phyloP scores from a whole-genome alignment of 2,113 vertebrate species.

The Poeciliopsis prolifica region DNA sequence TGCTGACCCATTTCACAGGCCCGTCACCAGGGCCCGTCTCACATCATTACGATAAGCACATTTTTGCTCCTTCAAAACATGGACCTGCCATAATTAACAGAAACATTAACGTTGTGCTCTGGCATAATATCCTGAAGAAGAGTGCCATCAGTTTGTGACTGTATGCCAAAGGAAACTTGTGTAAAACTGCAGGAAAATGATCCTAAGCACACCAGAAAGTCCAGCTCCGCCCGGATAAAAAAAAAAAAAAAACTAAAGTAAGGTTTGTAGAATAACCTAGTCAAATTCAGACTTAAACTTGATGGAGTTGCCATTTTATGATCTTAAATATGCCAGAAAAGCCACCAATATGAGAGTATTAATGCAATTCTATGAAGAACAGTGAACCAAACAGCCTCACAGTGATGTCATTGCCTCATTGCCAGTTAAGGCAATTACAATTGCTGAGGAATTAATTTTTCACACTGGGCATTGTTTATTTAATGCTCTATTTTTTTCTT shows the following conservation, averaged over 20 bases:
- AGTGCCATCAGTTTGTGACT: background rate
- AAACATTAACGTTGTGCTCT: background rate
- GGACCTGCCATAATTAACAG: too few species aligned
- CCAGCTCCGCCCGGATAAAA: background rate
- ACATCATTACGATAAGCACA: too few species aligned
- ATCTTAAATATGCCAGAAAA: background rate
- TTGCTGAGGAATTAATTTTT: background rate
- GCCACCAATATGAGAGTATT: background rate
- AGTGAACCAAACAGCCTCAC: too few species aligned
- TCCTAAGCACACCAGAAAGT: background rate
- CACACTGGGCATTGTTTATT: background rate
- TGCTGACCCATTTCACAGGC: too few species aligned
- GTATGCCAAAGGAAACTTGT: background rate
- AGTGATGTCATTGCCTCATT: too few species aligned
- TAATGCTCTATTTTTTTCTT: background rate
- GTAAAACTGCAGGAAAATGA: background rate
- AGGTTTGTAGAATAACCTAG: background rate
- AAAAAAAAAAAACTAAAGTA: background rate
- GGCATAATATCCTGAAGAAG: background rate
- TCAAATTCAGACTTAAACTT: background rate
- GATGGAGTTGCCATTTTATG: background rate
- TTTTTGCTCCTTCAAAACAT: too few species aligned
- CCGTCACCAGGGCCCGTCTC: too few species aligned
- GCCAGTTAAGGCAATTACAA: too few species aligned
- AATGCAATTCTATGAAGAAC: background rate